Evolutionary conservation across 2,888 invertebrate genomes (phyloP).

Genomic region (Cosmorhoe ocellata): DNA sequence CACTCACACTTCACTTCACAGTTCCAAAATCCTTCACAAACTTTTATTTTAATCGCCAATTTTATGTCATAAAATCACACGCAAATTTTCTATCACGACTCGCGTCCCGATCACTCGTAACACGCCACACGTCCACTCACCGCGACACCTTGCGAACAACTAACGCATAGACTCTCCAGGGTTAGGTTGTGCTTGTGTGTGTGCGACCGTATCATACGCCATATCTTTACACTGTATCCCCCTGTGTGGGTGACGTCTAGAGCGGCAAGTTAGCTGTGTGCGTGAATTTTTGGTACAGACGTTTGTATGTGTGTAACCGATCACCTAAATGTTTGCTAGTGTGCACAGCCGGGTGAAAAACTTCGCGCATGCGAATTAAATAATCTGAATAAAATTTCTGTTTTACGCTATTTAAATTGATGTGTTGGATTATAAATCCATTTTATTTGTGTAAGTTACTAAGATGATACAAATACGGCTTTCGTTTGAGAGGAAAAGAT

Average conservation of each 20-base stretch:
- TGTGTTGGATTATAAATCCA: conserved; percentile 50
- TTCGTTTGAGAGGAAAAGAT: not conserved
- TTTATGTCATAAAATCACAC: conserved; percentile 29
- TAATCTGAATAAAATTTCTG: conserved; percentile 57
- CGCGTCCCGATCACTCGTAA: not conserved
- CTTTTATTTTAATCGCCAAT: conserved; percentile 23
- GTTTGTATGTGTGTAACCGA: conserved; percentile 47
- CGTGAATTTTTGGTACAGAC: conserved; percentile 46
- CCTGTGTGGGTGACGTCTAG: conserved; percentile 56
- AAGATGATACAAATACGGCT: not conserved
- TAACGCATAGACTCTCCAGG: conserved; percentile 66
- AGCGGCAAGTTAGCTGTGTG: conserved; percentile 47
- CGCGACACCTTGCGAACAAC: conserved; percentile 46
- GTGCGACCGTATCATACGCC: conserved; percentile 40
- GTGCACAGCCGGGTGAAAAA: conserved; percentile 49
- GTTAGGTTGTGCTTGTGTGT: conserved; percentile 55
- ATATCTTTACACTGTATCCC: conserved; percentile 34
- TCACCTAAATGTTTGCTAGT: conserved; percentile 55
- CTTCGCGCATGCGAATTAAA: conserved; percentile 57
- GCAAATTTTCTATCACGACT: conserved; percentile 17
- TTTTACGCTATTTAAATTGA: conserved; percentile 62
- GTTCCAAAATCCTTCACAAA: conserved; percentile 26
- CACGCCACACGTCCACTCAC: conserved; percentile 25
- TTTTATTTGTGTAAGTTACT: conserved; percentile 28
- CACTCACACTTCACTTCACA: conserved; percentile 25